These are phyloP conservation scores for Bombus pyrosoma DNA, from an alignment of 1,140 invertebrate genomes.

Conservation along the genomic window DNA sequence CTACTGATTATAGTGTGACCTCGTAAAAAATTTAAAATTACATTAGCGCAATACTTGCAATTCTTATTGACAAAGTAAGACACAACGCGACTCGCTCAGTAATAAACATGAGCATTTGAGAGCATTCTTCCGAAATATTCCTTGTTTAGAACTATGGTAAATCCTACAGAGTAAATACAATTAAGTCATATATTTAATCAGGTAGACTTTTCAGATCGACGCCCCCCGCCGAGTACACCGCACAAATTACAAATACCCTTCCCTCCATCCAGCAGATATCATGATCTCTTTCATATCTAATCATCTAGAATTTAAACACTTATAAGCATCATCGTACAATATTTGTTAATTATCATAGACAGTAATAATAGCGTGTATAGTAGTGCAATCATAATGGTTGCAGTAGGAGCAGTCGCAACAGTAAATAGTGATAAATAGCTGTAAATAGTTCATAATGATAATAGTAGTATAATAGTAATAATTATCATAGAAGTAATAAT, in stretches of 20 bases:
- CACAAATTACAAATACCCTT: slow-evolving; percentile 63
- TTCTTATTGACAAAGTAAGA: slow-evolving; percentile 66
- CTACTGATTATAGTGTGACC: slow-evolving; percentile 62
- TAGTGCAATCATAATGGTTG: slow-evolving; percentile 64
- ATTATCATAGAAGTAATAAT: slow-evolving; percentile 71
- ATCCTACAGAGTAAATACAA: slow-evolving; percentile 82
- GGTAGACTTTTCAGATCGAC: slow-evolving; percentile 81
- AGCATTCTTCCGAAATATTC: slow-evolving; percentile 76
- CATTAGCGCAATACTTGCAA: slow-evolving; percentile 65
- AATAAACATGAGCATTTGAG: slow-evolving; percentile 78
- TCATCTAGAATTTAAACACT: slow-evolving; percentile 71
- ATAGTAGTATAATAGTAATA: slow-evolving; percentile 61
- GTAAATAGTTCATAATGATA: slow-evolving; percentile 64
- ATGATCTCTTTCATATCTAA: slow-evolving; percentile 68
- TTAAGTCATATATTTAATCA: slow-evolving; percentile 83
- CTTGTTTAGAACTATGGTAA: slow-evolving; percentile 81
- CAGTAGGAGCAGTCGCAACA: slow-evolving; percentile 63
- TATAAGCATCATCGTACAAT: slow-evolving; percentile 70
- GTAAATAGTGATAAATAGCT: slow-evolving; percentile 65
- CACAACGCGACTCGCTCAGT: slow-evolving; percentile 76
- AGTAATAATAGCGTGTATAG: slow-evolving; percentile 68
- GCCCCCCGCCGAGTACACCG: slow-evolving; percentile 72
- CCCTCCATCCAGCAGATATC: slow-evolving; percentile 68
- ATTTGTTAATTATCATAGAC: slow-evolving; percentile 68
- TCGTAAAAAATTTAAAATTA: slow-evolving; percentile 63